Base-by-base conservation (phyloP, 2,797 vertebrate genomes). In the Pelochelys cantorii region DNA sequence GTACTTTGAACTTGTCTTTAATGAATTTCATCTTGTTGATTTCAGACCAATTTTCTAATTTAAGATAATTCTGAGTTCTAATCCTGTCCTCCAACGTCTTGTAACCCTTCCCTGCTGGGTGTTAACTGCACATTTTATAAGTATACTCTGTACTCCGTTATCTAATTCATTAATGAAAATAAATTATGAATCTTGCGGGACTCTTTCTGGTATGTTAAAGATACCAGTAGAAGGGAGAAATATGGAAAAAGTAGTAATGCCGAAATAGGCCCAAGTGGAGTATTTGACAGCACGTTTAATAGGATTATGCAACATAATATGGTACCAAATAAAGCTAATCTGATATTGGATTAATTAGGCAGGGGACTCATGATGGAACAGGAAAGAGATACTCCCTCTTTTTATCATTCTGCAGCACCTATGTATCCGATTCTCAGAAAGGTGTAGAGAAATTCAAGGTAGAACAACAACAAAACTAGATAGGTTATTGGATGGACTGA, bases 361-460 rank as follows among this genome's bases (percentile, higher is more conserved):
- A 86, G 42, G 52, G 90, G 62, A 13, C 42, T 80, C 68, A 29
- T 75, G 31, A 54, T 84, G 52, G 42, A 88, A 92, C 91, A 68
- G 7, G 5, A 23, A 93, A 93, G 10, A 1, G 9, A 85, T 14
- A 25, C 22, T 25, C 23, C 23, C 20, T 81, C 53, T 18, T 83
- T 52, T 17, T 52, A 52, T 27, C 2, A 27, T 29, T 77, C 42
- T 29, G 42, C 48, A 77, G 48, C 68, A 42, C 2, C 57, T 34
- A 4, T 0, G 6, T 42, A n/a, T 52, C 86, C 82, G 20, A 89
- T 53, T 78, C 15, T 22, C 22, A 87, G 25, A 74, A 88, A 31
- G 23, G 78, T 0, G 0, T 1, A 81, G 53, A 74, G n/a, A 29
- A 89, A 86, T 0, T 80, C 7, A 59, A 31, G 79, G 11, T 85